Base-by-base conservation (phyloP, 2,797 vertebrate genomes). In the Zalophus californianus region DNA sequence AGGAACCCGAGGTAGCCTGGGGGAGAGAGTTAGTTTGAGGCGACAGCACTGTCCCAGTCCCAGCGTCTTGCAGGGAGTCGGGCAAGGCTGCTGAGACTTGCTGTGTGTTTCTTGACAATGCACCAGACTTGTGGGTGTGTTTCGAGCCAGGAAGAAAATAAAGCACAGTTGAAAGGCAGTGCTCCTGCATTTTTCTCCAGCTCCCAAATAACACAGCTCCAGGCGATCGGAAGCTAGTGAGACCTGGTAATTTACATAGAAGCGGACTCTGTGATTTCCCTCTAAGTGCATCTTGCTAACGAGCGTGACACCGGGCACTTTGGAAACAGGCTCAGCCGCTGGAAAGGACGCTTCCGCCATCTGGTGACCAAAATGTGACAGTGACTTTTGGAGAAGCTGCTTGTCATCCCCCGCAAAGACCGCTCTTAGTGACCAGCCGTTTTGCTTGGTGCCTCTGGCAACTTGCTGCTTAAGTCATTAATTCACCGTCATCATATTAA, bases 331-430 rank as follows among this genome's bases (percentile, higher is more conserved):
- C 3, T 20, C 27, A 3, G 79, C 80, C 12, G 10, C 75, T 50
- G 58, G 48, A 60, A 96, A 92, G 93, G 83, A 83, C 83, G 35
- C 86, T 97, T 86, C 66, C 35, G 93, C 97, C 97, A 91, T 60
- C 94, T 97, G 96, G 96, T 91, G 94, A 79, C 77, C 0, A 21
- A 85, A 88, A 12, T 11, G 75, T 25, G 83, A 38, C 94, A 92
- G 16, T 91, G 73, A 54, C 68, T 58, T 62, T 2, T 50, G 78
- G 50, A 38, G 35, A 41, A 7, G n/a, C 27, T 72, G 41, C 66
- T 5, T 1, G 38, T 41, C 14, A 16, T 66, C n/a, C 35, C n/a
- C 16, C 27, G 23, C 4, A 1, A 16, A 21, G 35, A 18, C 20
- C n/a, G 20, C 21, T 48, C 62, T 66, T 0, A 11, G 52, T 0